Base-by-base conservation (phyloP, 2,888 invertebrate genomes). In the Epirrita christyi region DNA sequence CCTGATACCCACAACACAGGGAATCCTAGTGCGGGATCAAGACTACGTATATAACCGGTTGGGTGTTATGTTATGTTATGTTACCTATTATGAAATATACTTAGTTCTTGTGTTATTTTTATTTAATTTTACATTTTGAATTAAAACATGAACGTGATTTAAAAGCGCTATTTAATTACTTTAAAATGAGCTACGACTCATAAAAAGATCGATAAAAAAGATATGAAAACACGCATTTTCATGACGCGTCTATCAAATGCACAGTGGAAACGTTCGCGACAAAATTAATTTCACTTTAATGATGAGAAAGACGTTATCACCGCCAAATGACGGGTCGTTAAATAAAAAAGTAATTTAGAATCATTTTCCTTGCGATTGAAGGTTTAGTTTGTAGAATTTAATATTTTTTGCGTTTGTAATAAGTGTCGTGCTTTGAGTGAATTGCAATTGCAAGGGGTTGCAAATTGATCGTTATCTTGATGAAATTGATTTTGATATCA, bases 271-370 rank as follows among this genome's bases (percentile, higher is more conserved):
- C 34, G 51, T 58, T 47, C 38, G 38, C 55, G 48, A 58, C 63
- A 51, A 43, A 57, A 63, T 62, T 63, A 61, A 68, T 65, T 61
- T 56, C 46, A 13, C 32, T 46, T 37, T 59, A 63, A 64, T 65
- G 36, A 65, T 68, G 68, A 55, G 68, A 68, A 45, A 45, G 63
- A 62, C 53, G 32, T 14, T 60, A 66, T 66, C 64, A 9, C n/a
- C n/a, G 5, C 6, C 10, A 14, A 59, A 61, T 34, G 47, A 9
- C 50, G 36, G 48, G 49, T 48, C 42, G 54, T 58, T 64, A 34
- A 54, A 61, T 62, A 52, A 62, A 62, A 64, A 62, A 61, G 60
- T 51, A 55, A 61, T 62, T 62, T 59, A 47, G 51, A 60, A 52
- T 64, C 60, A 64, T 59, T 63, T 63, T 60, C 28, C 43, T 55